These are phyloP conservation scores for Sycophila texana DNA, from an alignment of 2,888 invertebrate genomes.

Conservation along the genomic window DNA sequence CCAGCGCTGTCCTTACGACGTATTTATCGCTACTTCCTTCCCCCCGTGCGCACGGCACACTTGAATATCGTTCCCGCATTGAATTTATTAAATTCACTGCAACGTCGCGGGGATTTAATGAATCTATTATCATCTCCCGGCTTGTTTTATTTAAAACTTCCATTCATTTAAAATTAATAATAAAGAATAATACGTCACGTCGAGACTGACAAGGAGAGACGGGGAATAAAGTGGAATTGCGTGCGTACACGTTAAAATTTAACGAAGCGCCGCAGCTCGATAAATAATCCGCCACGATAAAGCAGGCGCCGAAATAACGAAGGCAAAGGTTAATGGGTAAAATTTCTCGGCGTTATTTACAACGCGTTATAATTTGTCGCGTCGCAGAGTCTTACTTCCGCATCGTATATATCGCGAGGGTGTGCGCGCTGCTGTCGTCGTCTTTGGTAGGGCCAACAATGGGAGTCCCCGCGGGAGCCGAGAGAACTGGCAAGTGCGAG, in stretches of 20 bases:
- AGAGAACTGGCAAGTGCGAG: conserved; percentile 27
- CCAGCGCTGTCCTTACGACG: conserved; percentile 68
- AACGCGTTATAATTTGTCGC: conserved; percentile 31
- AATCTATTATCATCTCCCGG: too few species aligned
- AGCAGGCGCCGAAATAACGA: conserved; percentile 19
- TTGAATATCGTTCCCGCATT: conserved; percentile 67
- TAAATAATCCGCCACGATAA: not conserved
- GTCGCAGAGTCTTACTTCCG: conserved; percentile 43
- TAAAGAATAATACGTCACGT: too few species aligned
- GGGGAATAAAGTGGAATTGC: too few species aligned
- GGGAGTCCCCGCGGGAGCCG: not conserved
- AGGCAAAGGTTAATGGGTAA: conserved; percentile 25
- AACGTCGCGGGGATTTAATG: too few species aligned
- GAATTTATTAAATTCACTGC: conserved; percentile 69
- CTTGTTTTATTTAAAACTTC: too few species aligned
- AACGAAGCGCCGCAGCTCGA: not conserved
- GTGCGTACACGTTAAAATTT: too few species aligned
- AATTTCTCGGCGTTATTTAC: conserved; percentile 37
- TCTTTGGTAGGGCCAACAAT: conserved; percentile 2
- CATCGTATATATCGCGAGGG: conserved; percentile 32
- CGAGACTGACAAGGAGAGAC: too few species aligned
- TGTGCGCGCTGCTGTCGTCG: conserved; percentile 6
- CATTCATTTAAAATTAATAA: too few species aligned
- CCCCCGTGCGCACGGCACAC: conserved; percentile 64
- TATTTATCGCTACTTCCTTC: conserved; percentile 73